Base-by-base conservation (phyloP, 1,140 invertebrate species). In the Procambarus clarkii region DNA sequence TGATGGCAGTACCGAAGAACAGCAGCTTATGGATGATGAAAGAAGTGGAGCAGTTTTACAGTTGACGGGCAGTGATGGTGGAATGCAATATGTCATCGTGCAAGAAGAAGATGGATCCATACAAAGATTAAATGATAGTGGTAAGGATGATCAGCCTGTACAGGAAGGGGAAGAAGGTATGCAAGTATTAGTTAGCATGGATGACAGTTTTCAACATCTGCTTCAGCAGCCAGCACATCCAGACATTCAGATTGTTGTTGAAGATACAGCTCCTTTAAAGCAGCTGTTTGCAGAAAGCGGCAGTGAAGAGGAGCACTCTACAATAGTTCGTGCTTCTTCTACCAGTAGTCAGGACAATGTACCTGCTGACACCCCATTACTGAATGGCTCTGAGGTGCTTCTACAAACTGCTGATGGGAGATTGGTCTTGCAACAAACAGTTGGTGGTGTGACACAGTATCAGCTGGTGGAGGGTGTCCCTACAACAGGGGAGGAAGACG, bases 391-490 rank as follows among this genome's bases (percentile, higher is more conserved):
- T 4, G 82, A 91, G n/a, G 76, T 91, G 46, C 45, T 91, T 5
- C 58, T 86, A 34, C 89, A 91, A 76, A 91, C 76, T 13, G 74
- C 77, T 44, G 89, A 91, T 86, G 89, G 88, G 9, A 76, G 46
- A 71, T 50, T 91, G 3, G 71, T 91, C n/a, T 69, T 91, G 13
- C 88, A 91, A 50, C 88, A 91, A 21, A 86, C 82, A 24, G 88
- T 91, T 58, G 88, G 88, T 11, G 88, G 88, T 64, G 88, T 91
- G 74, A 91, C 89, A 11, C 89, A 91, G 60, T 91, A 85, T 54
- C 89, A 91, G 60, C 60, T 91, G 34, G 89, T 91, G 34, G 89
- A 91, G 44, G 89, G 89, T 21, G 83, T 91, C 0, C 81, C 89
- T 1, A 80, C 89, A n/a, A 11, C 34, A 7, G 54, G 60, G 24